Percentiles rank a stretch among this genome's conserved stretches.
These are phyloP conservation scores for Dione vanillae DNA, from an alignment of 2,888 invertebrate genomes.

Conservation along the genomic window DNA sequence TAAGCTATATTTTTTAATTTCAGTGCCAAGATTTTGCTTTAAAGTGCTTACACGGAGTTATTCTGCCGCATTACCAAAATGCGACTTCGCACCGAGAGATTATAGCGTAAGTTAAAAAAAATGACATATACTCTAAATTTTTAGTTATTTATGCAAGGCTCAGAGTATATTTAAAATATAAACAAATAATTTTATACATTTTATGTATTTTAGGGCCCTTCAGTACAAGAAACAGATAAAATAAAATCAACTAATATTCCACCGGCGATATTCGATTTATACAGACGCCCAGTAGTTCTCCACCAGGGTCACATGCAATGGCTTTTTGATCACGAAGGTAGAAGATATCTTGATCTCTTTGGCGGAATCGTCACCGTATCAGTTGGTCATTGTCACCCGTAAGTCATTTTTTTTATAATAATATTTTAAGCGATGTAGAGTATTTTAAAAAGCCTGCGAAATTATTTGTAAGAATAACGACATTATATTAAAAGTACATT, in stretches of 20 bases:
- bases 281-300: constrained; percentile 92
- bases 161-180: background rate
- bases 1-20: constrained; percentile 35
- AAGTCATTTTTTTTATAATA: constrained; percentile 78
- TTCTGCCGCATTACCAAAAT: constrained; percentile 52
- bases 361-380: constrained; percentile 99
- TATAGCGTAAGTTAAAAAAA: constrained; percentile 63
- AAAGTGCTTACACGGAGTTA: constrained; percentile 45
- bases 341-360: constrained; percentile 96
- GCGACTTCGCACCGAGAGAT: constrained; percentile 61
- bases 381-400: constrained; percentile 99
- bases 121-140: too few relatives aligned
- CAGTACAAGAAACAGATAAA: constrained; percentile 83
- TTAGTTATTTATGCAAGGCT: too few relatives aligned
- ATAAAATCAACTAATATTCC: constrained; percentile 87
- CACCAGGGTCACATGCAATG: constrained; percentile 96
- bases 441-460: too few relatives aligned
- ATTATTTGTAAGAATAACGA: too few relatives aligned
- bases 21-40: constrained; percentile 45
- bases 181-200: background rate
- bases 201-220: constrained; percentile 82
- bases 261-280: constrained; percentile 89
- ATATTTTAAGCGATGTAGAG: too few relatives aligned
- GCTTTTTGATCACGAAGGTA: constrained; percentile 94
- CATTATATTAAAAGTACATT: too few relatives aligned